A percentile compares a stretch with the other conserved stretches of the same genome.
phyloP scores from a whole-genome alignment of 2,797 vertebrate genomes.

The Cuniculus paca region DNA sequence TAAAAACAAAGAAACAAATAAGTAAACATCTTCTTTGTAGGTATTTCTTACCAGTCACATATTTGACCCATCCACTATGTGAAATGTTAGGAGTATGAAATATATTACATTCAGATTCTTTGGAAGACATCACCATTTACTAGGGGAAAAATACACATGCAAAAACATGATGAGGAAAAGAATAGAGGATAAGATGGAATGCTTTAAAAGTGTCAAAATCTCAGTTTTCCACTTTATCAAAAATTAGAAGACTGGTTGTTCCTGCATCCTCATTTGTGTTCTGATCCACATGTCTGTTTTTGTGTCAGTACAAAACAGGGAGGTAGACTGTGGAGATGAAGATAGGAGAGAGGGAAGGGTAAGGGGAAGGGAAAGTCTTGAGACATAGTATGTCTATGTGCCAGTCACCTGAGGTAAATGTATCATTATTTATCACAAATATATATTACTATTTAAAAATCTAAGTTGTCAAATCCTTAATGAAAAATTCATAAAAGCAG shows the following conservation, averaged over 20 bases:
- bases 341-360: background rate
- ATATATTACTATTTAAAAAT: background rate
- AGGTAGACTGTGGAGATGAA: background rate
- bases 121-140: background rate
- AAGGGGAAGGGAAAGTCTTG: too few species aligned
- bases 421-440: background rate
- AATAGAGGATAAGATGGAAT: background rate
- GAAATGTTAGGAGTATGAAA: background rate
- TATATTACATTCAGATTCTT: background rate
- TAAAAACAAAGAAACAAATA: background rate
- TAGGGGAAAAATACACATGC: background rate
- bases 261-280: background rate
- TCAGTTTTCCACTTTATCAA: background rate
- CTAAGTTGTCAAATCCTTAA: background rate
- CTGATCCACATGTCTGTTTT: background rate
- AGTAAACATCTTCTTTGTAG: background rate
- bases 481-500: background rate
- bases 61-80: background rate
- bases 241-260: background rate
- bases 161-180: background rate
- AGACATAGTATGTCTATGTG: background rate
- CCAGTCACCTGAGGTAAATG: background rate
- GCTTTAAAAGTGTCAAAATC: background rate
- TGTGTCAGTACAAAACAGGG: background rate
- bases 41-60: background rate